Evolutionary conservation across 2,888 invertebrate species (phyloP).

Genomic region (Acrobasis repandana): DNA sequence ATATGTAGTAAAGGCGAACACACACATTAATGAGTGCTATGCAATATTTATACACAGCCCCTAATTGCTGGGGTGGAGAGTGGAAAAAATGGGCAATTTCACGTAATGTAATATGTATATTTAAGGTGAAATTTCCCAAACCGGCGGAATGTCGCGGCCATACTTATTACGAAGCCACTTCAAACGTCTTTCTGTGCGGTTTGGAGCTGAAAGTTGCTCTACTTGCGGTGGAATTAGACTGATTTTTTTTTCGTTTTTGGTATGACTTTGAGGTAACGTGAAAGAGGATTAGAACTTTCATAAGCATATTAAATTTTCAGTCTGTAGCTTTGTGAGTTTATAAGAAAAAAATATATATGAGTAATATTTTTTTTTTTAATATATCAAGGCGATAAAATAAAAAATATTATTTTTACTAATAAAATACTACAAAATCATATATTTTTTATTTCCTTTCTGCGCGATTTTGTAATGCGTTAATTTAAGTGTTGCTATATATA

Average conservation of each 20-base stretch:
- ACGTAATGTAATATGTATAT: constrained; percentile 83
- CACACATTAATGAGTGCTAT: constrained; percentile 80
- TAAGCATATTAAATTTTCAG: not conserved
- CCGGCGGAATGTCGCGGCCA: constrained; percentile 74
- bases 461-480: too few species aligned
- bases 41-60: constrained; percentile 83
- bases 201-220: constrained; percentile 53
- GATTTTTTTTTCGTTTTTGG: constrained; percentile 3
- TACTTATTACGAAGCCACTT: constrained; percentile 77
- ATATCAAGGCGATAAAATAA: too few species aligned
- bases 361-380: too few species aligned
- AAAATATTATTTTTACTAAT: too few species aligned
- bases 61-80: constrained; percentile 84
- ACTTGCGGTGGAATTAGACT: constrained; percentile 31
- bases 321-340: not conserved
- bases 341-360: not conserved
- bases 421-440: too few species aligned
- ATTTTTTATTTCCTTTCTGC: too few species aligned
- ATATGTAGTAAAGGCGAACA: constrained; percentile 77
- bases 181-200: constrained; percentile 68
- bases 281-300: not conserved
- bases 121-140: constrained; percentile 77
- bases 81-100: constrained; percentile 84
- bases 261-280: not conserved
- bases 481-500: too few species aligned